These are phyloP conservation scores for Myotis yumanensis DNA, from an alignment of 2,113 vertebrate species.

Conservation along the genomic window DNA sequence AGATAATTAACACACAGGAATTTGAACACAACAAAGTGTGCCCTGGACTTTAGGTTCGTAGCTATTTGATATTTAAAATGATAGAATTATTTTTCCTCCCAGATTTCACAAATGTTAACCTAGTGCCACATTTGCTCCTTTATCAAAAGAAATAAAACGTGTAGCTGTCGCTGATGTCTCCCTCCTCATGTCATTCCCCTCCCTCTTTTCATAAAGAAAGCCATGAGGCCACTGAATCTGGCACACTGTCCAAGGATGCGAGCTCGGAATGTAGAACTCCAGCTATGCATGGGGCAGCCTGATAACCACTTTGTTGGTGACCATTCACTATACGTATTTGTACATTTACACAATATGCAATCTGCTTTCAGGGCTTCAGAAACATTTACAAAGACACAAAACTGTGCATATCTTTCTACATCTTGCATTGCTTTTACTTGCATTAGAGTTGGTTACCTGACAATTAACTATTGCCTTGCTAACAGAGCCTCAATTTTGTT, in stretches of 20 bases:
- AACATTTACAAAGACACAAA: not conserved
- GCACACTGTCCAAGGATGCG: not conserved
- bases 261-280: too few relatives aligned
- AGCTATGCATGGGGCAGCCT: accelerated
- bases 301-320: not conserved
- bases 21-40: constrained; percentile 64
- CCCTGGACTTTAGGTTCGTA: constrained; percentile 11
- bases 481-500: not conserved
- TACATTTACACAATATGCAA: not conserved
- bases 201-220: not conserved
- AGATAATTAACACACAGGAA: constrained; percentile 65
- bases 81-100: constrained; percentile 48
- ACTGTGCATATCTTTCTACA: not conserved
- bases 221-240: not conserved
- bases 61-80: constrained; percentile 60
- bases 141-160: constrained; percentile 50
- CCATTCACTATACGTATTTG: not conserved
- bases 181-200: not conserved
- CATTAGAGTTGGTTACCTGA: not conserved
- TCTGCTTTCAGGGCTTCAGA: not conserved
- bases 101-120: constrained; percentile 44
- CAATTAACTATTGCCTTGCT: not conserved
- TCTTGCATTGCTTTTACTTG: constrained; percentile 13
- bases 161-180: not conserved
- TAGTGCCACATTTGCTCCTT: constrained; percentile 9